Evolutionary conservation across 2,797 vertebrate species (phyloP), one percentile per base, ranked within the genome.

Genomic region (Buphagus erythrorhynchus): DNA sequence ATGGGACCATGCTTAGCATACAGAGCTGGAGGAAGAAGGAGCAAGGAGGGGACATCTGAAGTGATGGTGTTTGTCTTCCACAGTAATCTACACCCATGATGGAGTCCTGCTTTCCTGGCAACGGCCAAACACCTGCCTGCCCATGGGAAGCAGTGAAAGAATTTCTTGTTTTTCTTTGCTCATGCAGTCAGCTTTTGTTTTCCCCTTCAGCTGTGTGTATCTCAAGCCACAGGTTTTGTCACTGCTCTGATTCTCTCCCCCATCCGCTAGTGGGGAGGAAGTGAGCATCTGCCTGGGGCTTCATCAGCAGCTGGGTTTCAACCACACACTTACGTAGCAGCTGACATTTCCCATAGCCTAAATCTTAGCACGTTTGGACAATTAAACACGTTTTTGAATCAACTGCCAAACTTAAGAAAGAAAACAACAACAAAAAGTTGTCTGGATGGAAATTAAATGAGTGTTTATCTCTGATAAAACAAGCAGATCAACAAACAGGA

Each of bases 211-310:
- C 10, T n/a, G 16, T 18, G 11, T 58, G n/a, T n/a, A 10, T 19
- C 26, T n/a, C 16, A 71, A 42, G 14, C 16, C 63, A 48, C 0
- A 25, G 22, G 16, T 76, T 42, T 21, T 59, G 31, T 59, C 31
- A 16, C 35, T 59, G 31, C 26, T 42, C 26, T 42, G 63, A 36
- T 36, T 29, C 26, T 69, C 49, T 20, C 9, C 29, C 9, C 7
- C 2, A 4, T 51, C 25, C 29, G 61, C 7, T 2, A 2, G 16
- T 4, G 29, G 13, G 43, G 42, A 74, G 48, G 48, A 62, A 36
- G 42, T 2, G 28, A 79, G 31, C 0, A 0, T 59, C 74, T 67
- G n/a, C 3, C 1, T 6, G 24, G n/a, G 28, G 42, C 61, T 79
- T 5, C 3, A 1, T 14, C 1, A 3, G 48, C 25, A 15, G 48